Evolutionary conservation across 2,113 vertebrate genomes (phyloP).

Genomic region (Penelope pileata): DNA sequence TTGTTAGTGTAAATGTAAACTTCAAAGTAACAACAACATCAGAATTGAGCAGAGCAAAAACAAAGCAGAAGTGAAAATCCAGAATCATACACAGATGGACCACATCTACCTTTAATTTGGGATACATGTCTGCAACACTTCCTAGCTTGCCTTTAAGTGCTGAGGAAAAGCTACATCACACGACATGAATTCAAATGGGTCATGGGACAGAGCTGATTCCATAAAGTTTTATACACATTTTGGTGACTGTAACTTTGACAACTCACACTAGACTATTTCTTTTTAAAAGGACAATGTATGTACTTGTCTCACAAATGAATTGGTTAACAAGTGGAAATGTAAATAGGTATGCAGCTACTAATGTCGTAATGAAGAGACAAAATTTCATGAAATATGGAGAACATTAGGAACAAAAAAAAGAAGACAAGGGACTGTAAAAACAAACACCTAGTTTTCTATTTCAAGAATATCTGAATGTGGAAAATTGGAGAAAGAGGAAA

Average conservation of each 20-base stretch:
- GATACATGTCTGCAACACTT: not conserved
- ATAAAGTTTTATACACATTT: not conserved
- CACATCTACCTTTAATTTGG: not conserved
- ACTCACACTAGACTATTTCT: not conserved
- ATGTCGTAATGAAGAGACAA: not conserved
- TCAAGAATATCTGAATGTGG: not conserved
- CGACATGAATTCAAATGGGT: not conserved
- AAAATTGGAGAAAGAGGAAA: not conserved
- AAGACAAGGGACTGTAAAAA: not conserved
- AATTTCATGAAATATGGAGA: not conserved
- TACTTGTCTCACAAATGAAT: not conserved
- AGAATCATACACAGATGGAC: not conserved
- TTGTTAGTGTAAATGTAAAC: no score
- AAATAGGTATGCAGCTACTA: not conserved
- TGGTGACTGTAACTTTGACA: not conserved
- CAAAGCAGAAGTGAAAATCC: not conserved
- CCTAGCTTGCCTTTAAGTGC: not conserved
- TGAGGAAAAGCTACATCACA: not conserved
- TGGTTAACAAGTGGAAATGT: not conserved
- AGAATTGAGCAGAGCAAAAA: not conserved
- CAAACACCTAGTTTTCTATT: not conserved
- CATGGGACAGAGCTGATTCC: not conserved
- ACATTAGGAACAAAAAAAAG: not conserved
- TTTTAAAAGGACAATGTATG: not conserved
- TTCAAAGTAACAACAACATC: no score